Percentiles rank a stretch among this genome's conserved stretches.
These are phyloP conservation scores for Dryomyza anilis DNA, from an alignment of 2,888 invertebrate genomes.

Conservation along the genomic window DNA sequence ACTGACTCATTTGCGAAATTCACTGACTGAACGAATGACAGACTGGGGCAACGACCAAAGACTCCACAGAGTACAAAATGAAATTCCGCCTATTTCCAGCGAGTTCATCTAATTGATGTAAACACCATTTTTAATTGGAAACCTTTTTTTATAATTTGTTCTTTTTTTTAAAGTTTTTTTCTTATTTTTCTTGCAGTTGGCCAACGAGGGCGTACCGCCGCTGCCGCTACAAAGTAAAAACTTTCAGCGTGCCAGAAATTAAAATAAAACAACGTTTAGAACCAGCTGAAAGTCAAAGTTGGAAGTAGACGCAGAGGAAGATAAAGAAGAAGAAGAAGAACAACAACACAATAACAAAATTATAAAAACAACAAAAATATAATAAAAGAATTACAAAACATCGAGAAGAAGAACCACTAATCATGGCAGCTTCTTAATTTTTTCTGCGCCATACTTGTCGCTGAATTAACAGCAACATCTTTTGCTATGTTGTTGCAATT, in stretches of 20 bases:
- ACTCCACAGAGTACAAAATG: no score
- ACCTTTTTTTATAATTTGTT: not conserved
- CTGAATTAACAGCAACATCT: conserved; percentile 8
- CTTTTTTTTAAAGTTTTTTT: conserved; percentile 18
- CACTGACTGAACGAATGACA: no score
- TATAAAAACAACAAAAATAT: not conserved
- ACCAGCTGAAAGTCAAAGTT: not conserved
- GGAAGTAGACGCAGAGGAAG: not conserved
- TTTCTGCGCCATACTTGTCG: not conserved
- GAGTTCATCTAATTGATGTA: conserved; percentile 10
- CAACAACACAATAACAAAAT: conserved; percentile 32
- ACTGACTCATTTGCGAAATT: no score
- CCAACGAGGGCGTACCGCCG: conserved; percentile 50
- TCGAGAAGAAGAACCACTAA: conserved; percentile 21
- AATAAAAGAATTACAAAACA: not conserved
- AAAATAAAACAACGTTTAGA: conserved; percentile 28
- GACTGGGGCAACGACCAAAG: no score
- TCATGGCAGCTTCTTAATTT: conserved; percentile 2
- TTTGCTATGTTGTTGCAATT: conserved; percentile 30
- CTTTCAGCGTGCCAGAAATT: conserved; percentile 52
- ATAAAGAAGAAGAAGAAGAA: conserved; percentile 12
- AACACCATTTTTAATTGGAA: conserved; percentile 12
- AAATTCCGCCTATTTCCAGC: no score
- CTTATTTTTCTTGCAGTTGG: conserved; percentile 40
- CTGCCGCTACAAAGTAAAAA: conserved; percentile 50